A percentile compares a stretch with the other conserved stretches of the same genome.
These are phyloP conservation scores for Ametastegia equiseti DNA, from an alignment of 2,888 invertebrate genomes.

Conservation along the genomic window DNA sequence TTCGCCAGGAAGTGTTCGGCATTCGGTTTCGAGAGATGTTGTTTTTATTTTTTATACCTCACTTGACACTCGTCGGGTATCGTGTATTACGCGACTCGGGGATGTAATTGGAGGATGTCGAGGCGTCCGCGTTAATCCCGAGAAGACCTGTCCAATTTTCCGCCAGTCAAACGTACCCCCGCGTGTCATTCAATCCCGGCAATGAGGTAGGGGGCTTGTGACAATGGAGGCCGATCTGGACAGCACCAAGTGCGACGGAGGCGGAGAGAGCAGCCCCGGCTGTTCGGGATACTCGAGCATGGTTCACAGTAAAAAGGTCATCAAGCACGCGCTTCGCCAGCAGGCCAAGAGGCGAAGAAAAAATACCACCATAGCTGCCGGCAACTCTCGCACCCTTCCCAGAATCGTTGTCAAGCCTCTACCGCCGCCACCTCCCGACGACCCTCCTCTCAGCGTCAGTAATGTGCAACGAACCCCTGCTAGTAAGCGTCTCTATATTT, in stretches of 20 bases:
- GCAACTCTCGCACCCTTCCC: slow-evolving; percentile 83
- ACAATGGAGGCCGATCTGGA: slow-evolving; percentile 71
- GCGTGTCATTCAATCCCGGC: slow-evolving; percentile 8
- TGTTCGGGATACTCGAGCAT: slow-evolving; percentile 71
- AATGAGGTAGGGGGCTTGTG: slow-evolving; percentile 34
- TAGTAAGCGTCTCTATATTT: slow-evolving; percentile 58
- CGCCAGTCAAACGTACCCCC: not conserved
- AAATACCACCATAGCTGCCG: slow-evolving; percentile 84
- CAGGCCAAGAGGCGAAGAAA: slow-evolving; percentile 88
- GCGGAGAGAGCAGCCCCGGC: slow-evolving; percentile 67
- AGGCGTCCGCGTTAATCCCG: not conserved
- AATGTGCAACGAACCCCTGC: slow-evolving; percentile 66
- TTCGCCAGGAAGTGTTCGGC: slow-evolving; percentile 13
- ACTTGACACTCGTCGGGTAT: slow-evolving; percentile 51
- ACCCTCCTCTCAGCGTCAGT: slow-evolving; percentile 66
- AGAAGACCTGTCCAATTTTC: not conserved
- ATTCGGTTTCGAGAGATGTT: slow-evolving; percentile 52
- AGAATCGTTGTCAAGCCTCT: slow-evolving; percentile 90
- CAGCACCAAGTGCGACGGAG: slow-evolving; percentile 66
- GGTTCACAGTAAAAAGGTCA: slow-evolving; percentile 82
- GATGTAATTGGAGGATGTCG: not conserved
- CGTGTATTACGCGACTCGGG: slow-evolving; percentile 47
- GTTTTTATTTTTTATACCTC: slow-evolving; percentile 58
- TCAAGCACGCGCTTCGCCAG: slow-evolving; percentile 87
- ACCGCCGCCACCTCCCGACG: slow-evolving; percentile 81